Evolutionary conservation across 2,888 invertebrate species (phyloP), one percentile per base, ranked within the genome.

Genomic region (Stenichneumon culpator): DNA sequence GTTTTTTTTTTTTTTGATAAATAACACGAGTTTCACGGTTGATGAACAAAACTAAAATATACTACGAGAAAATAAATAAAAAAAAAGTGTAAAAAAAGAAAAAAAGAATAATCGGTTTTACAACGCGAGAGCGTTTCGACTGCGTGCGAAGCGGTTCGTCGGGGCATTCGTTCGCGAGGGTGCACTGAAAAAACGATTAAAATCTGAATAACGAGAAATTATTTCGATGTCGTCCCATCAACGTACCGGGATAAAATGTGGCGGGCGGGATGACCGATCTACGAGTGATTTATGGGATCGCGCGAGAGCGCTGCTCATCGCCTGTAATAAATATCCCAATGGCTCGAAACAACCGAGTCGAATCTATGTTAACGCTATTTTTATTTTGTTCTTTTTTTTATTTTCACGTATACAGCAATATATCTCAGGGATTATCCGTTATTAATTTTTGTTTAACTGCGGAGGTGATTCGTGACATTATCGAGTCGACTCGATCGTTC

Each of bases 161-260:
- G 60, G 2, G 16, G 63, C 32, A 69, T 57, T 73, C 50, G 28
- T 32, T 57, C 47, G 60, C 32, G 47, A 57, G 47, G 16, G 28
- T 32, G 50, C 60, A 4, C n/a, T n/a, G 32, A 82, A 75, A 82
- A 82, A 82, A 70, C 86, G 60, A 86, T 86, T 83, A 69, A 67
- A 86, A 83, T 80, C 68, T 69, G 70, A 77, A 77, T 80, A 86
- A 80, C 86, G 79, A 86, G 83, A 65, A 83, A 86, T 83, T 83
- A 86, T 80, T 86, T 77, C 73, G 60, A 78, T 80, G 75, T 83
- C 80, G 54, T 50, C 36, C 67, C 73, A 78, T 86, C 86, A 86
- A 83, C 86, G 83, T 73, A 57, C 77, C 14, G 44, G 79, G 54
- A 86, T 80, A 83, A 83, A 86, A 73, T 86, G 75, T 80, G 65